phyloP scores from a whole-genome alignment of 2,888 invertebrate species.

The Myathropa florea region DNA sequence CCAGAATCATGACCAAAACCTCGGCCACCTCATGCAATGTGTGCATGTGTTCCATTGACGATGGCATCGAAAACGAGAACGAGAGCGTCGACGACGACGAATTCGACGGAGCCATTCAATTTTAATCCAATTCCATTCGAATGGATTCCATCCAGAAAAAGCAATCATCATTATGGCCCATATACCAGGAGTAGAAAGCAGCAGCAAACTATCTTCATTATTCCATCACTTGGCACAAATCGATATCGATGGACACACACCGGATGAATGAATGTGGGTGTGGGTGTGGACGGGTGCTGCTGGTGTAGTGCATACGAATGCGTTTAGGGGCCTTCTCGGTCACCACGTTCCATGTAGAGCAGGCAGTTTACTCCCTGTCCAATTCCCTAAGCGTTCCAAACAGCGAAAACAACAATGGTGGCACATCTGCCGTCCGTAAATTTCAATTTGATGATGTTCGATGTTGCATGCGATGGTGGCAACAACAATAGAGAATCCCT shows the following conservation, averaged over 20 bases:
- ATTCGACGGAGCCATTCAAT: constrained; percentile 57
- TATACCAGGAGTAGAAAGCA: constrained; percentile 38
- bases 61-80: constrained; percentile 44
- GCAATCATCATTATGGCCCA: constrained; percentile 66
- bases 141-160: constrained; percentile 68
- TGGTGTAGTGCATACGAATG: constrained; percentile 43
- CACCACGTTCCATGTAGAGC: constrained; percentile 3
- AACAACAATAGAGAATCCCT: constrained; percentile 51
- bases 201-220: constrained; percentile 66
- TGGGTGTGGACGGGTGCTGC: not conserved
- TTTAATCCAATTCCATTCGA: constrained; percentile 70
- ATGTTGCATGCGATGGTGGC: constrained; percentile 63
- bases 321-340: constrained; percentile 6
- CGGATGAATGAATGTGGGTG: constrained; percentile 46
- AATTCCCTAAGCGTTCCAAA: constrained; percentile 21
- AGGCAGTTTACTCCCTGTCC: not conserved
- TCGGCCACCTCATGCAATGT: not conserved
- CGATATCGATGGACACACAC: constrained; percentile 64
- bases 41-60: not conserved
- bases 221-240: constrained; percentile 67
- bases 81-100: constrained; percentile 43
- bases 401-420: constrained; percentile 55
- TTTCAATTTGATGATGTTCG: constrained; percentile 70
- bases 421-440: constrained; percentile 64
- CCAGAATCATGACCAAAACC: not conserved